Evolutionary conservation across 2,888 invertebrate genomes (phyloP), one percentile per base, ranked within the genome.

Genomic region (Esperia sulphurella): DNA sequence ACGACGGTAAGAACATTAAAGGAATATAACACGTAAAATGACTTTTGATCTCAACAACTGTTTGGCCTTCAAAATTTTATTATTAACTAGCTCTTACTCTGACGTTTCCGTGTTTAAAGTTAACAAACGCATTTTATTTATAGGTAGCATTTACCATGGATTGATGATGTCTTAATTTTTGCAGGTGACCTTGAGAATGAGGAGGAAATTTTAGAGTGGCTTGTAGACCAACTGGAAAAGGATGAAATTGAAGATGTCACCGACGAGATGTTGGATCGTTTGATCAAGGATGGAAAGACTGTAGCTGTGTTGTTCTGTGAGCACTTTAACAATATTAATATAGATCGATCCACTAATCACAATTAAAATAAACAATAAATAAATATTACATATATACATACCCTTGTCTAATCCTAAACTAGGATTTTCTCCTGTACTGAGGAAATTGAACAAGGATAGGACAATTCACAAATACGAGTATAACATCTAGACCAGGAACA

Each of bases 201-300:
- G 83, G 96, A 96, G 68, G 95, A 96, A 75, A 95, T 97, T 61
- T 86, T 97, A 46, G 95, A 95, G 71, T 97, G 97, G 97, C 88
- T 97, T 33, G 91, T 96, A 52, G 93, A 94, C 55, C 97, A 97
- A 80, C 90, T 96, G 59, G 96, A 97, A 76, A 95, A 95, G 66
- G 97, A 97, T 79, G 97, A 97, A 90, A 97, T 97, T 63, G 97
- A 97, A 90, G 97, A 97, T 83, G 95, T 97, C 41, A 97, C 97
- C 43, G 97, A 97, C 80, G 97, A 97, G 86, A 97, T 97, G 96
- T 90, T 97, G 63, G 96, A 97, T 76, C 95, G 94, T 74, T 91
- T 97, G 56, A 94, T 97, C 58, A 95, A 95, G 69, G 96, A 96
- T 71, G 96, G 96, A 59, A 96, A 96, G 80, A 95, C 94, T 58